Evolutionary conservation across 2,888 invertebrate genomes (phyloP), one percentile per base, ranked within the genome.

Genomic region (Chaetoderma sp.): DNA sequence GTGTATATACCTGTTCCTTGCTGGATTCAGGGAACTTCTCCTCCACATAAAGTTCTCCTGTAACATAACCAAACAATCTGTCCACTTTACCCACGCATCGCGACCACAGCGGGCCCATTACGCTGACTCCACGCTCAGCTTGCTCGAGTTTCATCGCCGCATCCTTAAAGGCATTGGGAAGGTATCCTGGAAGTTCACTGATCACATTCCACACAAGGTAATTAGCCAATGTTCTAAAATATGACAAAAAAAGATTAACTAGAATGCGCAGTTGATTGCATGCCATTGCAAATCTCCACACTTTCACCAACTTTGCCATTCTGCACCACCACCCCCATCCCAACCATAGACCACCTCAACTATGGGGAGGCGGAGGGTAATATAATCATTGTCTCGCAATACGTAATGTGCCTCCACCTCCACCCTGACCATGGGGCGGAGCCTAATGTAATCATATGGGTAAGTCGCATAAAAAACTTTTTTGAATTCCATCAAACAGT

Each of bases 41-140:
- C 59, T 80, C 69, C 1, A 82, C 75, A 63, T 72, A 83, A 25
- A 82, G 67, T 23, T 78, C 77, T 27, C 81, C 76, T 5, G 73
- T 61, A 49, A 75, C 80, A 63, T 76, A 82, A 4, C 78, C 79
- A 42, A 83, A 71, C 4, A 64, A 54, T 1, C 36, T 25, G 18
- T 64, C 72, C 0, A 75, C 64, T 54, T 77, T 76, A 6, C 21
- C 21, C 4, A 79, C 56, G 65, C 83, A 83, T 3, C 74, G 60
- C 65, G 74, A 72, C 81, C 80, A 81, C 21, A 72, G 58, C 0
- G 74, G 75, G 1, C 70, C 61, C 6, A 74, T 54, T 18, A 63
- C 67, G 36, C 61, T 47, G 42, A 78, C 61, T 1, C 79, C 81
- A 18, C 56, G 45, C 59, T 78, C 75, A 2, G 65, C 74, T 3